Evolutionary conservation across 2,113 vertebrate genomes (phyloP).

Genomic region (Neogale vison): DNA sequence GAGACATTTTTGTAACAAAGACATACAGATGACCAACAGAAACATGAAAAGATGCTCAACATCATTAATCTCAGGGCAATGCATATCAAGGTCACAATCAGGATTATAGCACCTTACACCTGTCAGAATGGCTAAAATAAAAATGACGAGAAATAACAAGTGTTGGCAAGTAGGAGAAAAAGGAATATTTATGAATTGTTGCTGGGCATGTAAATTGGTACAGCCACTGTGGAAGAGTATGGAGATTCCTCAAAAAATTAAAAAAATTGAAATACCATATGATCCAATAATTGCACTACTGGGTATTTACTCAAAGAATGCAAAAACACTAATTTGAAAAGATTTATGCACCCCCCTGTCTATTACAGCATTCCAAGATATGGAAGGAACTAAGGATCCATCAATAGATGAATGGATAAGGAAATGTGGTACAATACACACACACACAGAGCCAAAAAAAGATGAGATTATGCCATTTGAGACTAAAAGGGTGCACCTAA

Average conservation of each 20-base stretch:
- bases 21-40: background rate
- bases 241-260: background rate
- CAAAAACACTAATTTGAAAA: background rate
- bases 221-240: background rate
- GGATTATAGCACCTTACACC: background rate
- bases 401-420: background rate
- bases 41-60: background rate
- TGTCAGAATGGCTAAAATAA: background rate
- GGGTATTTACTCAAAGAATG: background rate
- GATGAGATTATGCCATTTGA: background rate
- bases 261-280: background rate
- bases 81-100: background rate
- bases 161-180: background rate
- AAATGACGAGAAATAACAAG: background rate
- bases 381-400: background rate
- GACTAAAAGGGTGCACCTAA: background rate
- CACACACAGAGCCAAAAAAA: background rate
- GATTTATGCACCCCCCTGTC: background rate
- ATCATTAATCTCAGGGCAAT: background rate
- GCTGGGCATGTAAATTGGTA: background rate
- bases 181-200: background rate
- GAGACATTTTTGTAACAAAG: background rate
- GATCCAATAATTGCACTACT: background rate
- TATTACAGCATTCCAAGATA: background rate
- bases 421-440: background rate